Base-by-base conservation (phyloP, 1,140 invertebrate species). In the Cataglyphis hispanica region DNA sequence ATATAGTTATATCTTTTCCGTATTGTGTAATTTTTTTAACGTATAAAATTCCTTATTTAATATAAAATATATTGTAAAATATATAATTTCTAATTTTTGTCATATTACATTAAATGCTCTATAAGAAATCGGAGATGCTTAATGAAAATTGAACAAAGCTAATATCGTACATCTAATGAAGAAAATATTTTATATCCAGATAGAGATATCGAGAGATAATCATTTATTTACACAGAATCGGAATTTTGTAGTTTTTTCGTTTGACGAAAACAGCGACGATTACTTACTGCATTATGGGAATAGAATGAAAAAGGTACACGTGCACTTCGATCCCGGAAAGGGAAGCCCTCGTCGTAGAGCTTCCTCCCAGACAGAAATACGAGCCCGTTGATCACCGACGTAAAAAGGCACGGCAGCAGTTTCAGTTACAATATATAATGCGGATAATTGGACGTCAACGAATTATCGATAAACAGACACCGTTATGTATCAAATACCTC, bases 301-400 rank as follows among this genome's bases (percentile, higher is more conserved):
- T 53, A 69, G 60, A 89, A 84, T 63, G 84, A 22, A 63, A 50
- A 75, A 58, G 53, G 58, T 64, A 61, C 58, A 83, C 72, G 56
- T 80, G 86, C 86, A 81, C 67, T 90, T 83, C 86, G 89, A 88
- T 90, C 86, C 89, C 89, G 86, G 89, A 90, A 90, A 88, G 69
- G 72, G 86, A 87, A 89, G 81, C 88, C 50, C n/a, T n/a, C n/a
- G 27, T 89, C 66, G 50, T 63, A 58, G 56, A 85, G 88, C 88
- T 87, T 86, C 86, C 83, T 89, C 85, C 76, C 67, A 80, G 72
- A 72, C 75, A 83, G 89, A 87, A 89, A 90, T 78, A 85, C 37
- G 86, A 90, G 25, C 63, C 81, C 61, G 4, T 50, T 50, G 70
- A 87, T 90, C 81, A 34, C 16, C 46, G 61, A 61, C 83, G 80